Conservation (phyloP, 2,113 vertebrate genomes). For the Hoplias malabaricus region DNA sequence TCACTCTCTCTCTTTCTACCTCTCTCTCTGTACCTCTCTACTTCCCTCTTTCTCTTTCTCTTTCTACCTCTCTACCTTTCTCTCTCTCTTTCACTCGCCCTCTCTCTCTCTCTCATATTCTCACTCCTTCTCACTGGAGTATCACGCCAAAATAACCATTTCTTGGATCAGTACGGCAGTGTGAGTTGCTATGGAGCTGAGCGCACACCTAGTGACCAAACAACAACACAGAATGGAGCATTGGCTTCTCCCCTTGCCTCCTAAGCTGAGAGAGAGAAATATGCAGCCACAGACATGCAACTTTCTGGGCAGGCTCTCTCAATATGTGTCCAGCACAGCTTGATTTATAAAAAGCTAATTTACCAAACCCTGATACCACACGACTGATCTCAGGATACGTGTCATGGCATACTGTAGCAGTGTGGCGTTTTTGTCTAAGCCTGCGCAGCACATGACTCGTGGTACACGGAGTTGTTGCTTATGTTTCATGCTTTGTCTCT, state of each 20-base stretch:
- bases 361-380: constrained; percentile 15
- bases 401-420: background rate
- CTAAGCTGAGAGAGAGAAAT: constrained; percentile 23
- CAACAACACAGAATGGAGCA: constrained; percentile 39
- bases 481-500: constrained; percentile 33
- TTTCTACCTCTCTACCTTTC: background rate
- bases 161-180: constrained; percentile 37
- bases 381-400: background rate
- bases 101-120: constrained; percentile 9
- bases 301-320: background rate
- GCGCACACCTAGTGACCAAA: constrained; percentile 58
- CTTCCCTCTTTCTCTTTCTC: constrained; percentile 6
- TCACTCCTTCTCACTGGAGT: constrained; percentile 4
- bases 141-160: constrained; percentile 50
- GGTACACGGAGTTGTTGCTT: background rate
- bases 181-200: constrained; percentile 55
- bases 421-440: constrained; percentile 4
- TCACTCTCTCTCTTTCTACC: background rate
- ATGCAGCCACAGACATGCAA: constrained; percentile 33
- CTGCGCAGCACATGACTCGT: background rate
- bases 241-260: constrained; percentile 27
- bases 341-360: constrained; percentile 15
- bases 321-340: background rate
- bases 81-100: constrained; percentile 14
- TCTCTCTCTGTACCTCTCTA: constrained; percentile 11